These are phyloP conservation scores for Cryptus armator DNA, from an alignment of 2,888 invertebrate species.

Conservation along the genomic window DNA sequence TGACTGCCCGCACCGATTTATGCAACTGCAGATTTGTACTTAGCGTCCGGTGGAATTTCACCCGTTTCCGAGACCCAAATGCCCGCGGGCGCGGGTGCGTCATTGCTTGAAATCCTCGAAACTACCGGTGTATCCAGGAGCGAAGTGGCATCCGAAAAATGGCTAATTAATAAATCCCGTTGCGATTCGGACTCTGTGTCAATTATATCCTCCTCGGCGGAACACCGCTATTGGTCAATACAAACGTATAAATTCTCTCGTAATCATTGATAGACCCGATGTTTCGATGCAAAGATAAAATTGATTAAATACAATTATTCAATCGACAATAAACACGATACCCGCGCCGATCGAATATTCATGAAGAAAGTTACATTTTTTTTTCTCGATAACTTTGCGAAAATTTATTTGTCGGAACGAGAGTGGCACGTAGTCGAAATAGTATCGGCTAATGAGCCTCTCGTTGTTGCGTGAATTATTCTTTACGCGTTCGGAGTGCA, in stretches of 20 bases:
- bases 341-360: background rate
- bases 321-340: background rate
- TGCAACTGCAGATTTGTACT: conserved; percentile 54
- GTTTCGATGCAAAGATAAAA: background rate
- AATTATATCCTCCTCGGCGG: conserved; percentile 1
- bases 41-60: conserved; percentile 61
- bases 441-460: background rate
- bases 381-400: background rate
- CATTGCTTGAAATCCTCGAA: conserved; percentile 37
- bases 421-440: background rate
- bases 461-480: background rate
- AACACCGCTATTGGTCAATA: background rate
- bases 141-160: conserved; percentile 31
- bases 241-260: conserved; percentile 19
- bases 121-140: background rate
- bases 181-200: conserved; percentile 12
- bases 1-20: conserved; percentile 52
- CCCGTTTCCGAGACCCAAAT: conserved; percentile 22
- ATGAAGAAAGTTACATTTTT: background rate
- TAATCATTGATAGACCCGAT: background rate
- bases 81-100: conserved; percentile 1
- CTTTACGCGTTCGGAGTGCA: background rate
- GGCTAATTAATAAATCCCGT: conserved; percentile 46
- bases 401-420: background rate
- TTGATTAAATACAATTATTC: conserved; percentile 3